Evolutionary conservation across 2,888 invertebrate genomes (phyloP).

Genomic region (Tetheella fluctuosa): DNA sequence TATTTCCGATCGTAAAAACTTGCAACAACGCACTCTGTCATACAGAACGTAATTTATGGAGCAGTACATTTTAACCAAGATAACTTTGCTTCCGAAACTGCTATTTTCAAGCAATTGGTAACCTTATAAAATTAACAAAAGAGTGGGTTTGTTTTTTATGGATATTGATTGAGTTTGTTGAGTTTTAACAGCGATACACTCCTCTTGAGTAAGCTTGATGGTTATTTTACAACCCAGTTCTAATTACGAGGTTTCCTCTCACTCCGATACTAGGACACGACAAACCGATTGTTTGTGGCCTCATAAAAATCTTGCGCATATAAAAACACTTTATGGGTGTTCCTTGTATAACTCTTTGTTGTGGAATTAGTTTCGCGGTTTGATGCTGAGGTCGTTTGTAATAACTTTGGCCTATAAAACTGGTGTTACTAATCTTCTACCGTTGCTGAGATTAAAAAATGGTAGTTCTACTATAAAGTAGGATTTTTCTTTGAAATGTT

Average conservation of each 20-base stretch:
- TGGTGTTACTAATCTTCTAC: slow-evolving; percentile 21
- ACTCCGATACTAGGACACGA: slow-evolving; percentile 64
- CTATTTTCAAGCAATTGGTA: slow-evolving; percentile 24
- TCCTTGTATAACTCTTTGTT: slow-evolving; percentile 67
- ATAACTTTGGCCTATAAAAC: slow-evolving; percentile 29
- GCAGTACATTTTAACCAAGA: slow-evolving; percentile 52
- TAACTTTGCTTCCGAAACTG: slow-evolving; percentile 21
- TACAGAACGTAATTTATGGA: slow-evolving; percentile 77
- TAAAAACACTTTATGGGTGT: slow-evolving; percentile 64
- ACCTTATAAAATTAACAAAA: slow-evolving; percentile 32
- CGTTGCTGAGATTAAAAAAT: not conserved
- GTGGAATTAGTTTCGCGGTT: slow-evolving; percentile 57
- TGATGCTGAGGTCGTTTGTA: slow-evolving; percentile 38
- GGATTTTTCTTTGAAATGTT: too few species aligned
- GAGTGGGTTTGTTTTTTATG: slow-evolving; percentile 16
- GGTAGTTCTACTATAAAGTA: too few species aligned
- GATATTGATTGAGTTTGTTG: slow-evolving; percentile 30
- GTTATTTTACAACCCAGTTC: slow-evolving; percentile 78
- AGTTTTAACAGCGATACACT: slow-evolving; percentile 63
- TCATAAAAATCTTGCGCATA: slow-evolving; percentile 59
- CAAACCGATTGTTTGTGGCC: slow-evolving; percentile 66
- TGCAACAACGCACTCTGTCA: slow-evolving; percentile 78
- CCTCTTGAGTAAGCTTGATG: slow-evolving; percentile 76
- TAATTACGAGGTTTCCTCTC: slow-evolving; percentile 79
- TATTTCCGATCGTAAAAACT: slow-evolving; percentile 70